phyloP scores from a whole-genome alignment of 2,888 invertebrate genomes.

The Drosophila trichaetosa region DNA sequence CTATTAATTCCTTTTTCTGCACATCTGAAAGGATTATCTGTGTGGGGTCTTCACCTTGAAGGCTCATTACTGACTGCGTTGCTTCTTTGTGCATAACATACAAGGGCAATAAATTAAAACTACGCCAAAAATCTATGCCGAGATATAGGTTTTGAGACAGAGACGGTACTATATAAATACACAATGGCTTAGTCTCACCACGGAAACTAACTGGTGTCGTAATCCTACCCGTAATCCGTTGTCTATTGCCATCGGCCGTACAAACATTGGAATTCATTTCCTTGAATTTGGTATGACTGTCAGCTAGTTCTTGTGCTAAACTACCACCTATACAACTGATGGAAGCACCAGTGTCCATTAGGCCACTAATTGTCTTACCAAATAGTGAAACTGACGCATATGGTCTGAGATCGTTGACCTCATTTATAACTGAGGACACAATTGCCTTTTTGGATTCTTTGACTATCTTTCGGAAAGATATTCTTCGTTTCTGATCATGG shows the following conservation, averaged over 20 bases:
- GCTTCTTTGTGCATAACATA: background rate
- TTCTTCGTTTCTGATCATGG: background rate
- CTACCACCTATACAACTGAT: background rate
- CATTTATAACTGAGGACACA: background rate
- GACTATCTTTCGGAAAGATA: background rate
- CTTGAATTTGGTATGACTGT: background rate
- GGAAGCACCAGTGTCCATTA: conserved; percentile 1
- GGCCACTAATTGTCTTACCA: background rate
- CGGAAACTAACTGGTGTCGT: background rate
- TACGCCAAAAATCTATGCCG: no score
- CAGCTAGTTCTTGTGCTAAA: background rate
- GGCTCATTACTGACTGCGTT: background rate
- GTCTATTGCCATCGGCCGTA: background rate
- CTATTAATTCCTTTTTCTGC: background rate
- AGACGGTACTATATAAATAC: no score
- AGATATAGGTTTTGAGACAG: no score
- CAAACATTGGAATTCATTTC: background rate
- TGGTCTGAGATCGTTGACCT: background rate
- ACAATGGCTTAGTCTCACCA: no score
- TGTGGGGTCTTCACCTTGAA: background rate
- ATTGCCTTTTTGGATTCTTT: background rate
- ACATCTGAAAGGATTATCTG: background rate
- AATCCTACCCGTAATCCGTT: background rate
- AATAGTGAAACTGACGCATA: background rate
- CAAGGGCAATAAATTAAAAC: no score